phyloP scores from a whole-genome alignment of 30 jellyfish, hydroid and myxozoan genomes.

The Aurelia sp. region DNA sequence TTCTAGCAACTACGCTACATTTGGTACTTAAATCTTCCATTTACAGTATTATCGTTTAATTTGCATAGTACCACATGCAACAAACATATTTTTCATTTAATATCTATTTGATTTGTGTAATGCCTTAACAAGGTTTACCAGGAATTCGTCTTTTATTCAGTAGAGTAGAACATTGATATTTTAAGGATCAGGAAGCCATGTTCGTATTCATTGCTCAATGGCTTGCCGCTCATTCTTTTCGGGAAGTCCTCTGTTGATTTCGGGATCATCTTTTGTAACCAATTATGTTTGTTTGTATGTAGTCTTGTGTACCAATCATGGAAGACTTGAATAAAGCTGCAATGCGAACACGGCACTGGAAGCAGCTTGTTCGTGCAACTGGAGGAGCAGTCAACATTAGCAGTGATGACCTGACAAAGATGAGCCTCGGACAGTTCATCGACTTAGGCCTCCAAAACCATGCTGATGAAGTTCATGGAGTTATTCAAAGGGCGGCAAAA shows the following conservation, averaged over 20 bases:
- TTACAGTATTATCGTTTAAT: no score
- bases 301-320: slow-evolving; percentile 90
- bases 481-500: slow-evolving; percentile 79
- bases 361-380: slow-evolving; percentile 81
- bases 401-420: slow-evolving; percentile 70
- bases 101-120: no score
- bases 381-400: slow-evolving; percentile 85
- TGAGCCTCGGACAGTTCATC: slow-evolving; percentile 73
- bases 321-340: slow-evolving; percentile 90
- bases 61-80: no score
- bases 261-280: not conserved
- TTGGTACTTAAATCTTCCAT: no score
- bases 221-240: no score
- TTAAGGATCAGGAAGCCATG: no score
- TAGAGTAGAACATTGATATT: no score
- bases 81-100: no score
- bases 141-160: no score
- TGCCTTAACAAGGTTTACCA: no score
- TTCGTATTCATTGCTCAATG: no score
- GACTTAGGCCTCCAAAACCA: slow-evolving; percentile 86
- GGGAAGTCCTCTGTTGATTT: not conserved
- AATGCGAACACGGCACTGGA: slow-evolving; percentile 92
- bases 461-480: slow-evolving; percentile 85
- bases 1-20: no score
- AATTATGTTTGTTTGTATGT: slow-evolving; percentile 15